Conservation (phyloP, 1,140 invertebrate genomes). For the Octopus bimaculoides region DNA sequence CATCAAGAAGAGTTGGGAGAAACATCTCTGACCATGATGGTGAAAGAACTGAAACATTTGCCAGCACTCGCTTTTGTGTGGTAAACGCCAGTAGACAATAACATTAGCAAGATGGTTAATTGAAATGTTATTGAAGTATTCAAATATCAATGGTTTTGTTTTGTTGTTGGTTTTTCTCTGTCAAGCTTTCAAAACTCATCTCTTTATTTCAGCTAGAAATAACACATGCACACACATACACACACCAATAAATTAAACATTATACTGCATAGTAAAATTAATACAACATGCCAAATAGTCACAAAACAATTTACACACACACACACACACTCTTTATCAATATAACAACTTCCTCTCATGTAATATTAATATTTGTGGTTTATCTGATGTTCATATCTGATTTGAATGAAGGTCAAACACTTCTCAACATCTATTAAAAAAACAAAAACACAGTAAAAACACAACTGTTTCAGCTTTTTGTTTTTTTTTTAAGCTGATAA, state of each 20-base stretch:
- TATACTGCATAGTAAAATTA: not conserved
- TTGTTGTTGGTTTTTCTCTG: not conserved
- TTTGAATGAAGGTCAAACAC: too few species aligned
- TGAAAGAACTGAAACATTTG: too few species aligned
- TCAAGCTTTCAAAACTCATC: not conserved
- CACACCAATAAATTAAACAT: not conserved
- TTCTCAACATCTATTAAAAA: too few species aligned
- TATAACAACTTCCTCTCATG: not conserved
- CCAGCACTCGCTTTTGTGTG: too few species aligned
- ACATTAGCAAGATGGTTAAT: not conserved
- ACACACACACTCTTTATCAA: not conserved
- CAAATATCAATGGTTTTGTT: not conserved
- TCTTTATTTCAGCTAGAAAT: not conserved
- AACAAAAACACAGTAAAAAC: too few species aligned
- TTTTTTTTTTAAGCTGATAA: too few species aligned
- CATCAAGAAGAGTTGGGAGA: too few species aligned
- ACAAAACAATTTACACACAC: not conserved
- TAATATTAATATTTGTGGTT: not conserved
- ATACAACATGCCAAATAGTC: too few species aligned
- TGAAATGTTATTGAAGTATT: not conserved
- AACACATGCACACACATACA: too few species aligned
- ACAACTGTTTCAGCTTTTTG: too few species aligned
- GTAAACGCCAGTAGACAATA: too few species aligned
- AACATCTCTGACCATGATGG: too few species aligned
- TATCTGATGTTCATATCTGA: not conserved